Evolutionary conservation across 2,888 invertebrate genomes (phyloP), one percentile per base, ranked within the genome.

Genomic region (Eilema griseolum): DNA sequence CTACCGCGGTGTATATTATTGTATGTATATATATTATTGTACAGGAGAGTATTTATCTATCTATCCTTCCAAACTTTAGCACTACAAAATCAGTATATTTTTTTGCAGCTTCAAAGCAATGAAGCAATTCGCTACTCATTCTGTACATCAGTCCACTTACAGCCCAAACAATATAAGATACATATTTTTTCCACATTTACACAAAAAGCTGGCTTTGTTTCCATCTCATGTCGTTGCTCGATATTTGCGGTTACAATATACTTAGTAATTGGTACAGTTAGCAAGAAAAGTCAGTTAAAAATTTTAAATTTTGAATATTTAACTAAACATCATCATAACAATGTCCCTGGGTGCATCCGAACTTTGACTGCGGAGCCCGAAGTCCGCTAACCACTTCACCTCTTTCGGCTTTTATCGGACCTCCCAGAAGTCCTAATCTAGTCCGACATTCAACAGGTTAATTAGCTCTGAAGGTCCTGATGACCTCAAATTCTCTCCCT

Each of bases 211-310:
- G 61, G 24, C 62, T 61, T 61, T 61, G 28, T 57, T 67, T 61
- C 67, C 41, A 67, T 57, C 82, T 77, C 81, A 81, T 81, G 78
- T 81, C 80, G 72, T 69, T 66, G 61, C 72, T 78, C 73, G 76
- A 77, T 80, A 80, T 81, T 78, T 81, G 81, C 82, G 87, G 87
- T 87, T 74, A 66, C 77, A 77, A 78, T 79, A 81, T 80, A 75
- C 82, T 84, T 85, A 85, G 81, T 76, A 78, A 85, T 83, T 79
- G 77, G 72, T 72, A 75, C 61, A 20, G 61, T n/a, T 31, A n/a
- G n/a, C 31, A 61, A 61, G 3, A 61, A 33, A 28, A 33, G 2
- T 60, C 60, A 16, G 8, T 20, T 14, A 26, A 14, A 16, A 26
- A 28, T 20, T 16, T 59, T 10, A 20, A 46, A 46, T 20, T 7